Percentiles rank a stretch among this genome's conserved stretches.
Evolutionary conservation across 2,888 invertebrate species (phyloP).

Genomic region (Mellilla xanthometata): DNA sequence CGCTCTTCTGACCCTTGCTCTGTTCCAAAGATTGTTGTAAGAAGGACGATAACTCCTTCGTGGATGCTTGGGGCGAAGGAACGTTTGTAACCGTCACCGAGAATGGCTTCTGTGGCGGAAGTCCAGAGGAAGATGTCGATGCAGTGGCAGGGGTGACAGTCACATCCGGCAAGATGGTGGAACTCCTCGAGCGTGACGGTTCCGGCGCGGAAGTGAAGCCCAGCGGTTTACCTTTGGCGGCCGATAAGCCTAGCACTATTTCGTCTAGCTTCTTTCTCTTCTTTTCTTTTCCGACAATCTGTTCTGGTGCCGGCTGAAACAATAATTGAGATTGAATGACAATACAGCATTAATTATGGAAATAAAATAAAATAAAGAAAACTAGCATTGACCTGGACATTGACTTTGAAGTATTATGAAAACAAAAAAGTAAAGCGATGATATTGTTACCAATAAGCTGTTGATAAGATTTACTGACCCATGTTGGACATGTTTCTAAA

Average conservation of each 20-base stretch:
- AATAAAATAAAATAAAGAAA: no score
- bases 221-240: slow-evolving; percentile 89
- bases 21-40: slow-evolving; percentile 77
- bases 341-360: no score
- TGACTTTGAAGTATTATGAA: no score
- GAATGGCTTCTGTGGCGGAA: slow-evolving; percentile 89
- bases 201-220: slow-evolving; percentile 73
- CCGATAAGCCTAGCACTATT: slow-evolving; percentile 94
- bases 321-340: no score
- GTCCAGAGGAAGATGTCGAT: slow-evolving; percentile 80
- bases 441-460: no score
- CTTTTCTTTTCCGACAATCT: slow-evolving; percentile 93
- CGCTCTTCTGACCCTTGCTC: slow-evolving; percentile 59
- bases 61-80: slow-evolving; percentile 84
- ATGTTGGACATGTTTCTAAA: no score
- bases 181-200: slow-evolving; percentile 79
- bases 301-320: slow-evolving; percentile 89
- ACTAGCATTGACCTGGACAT: no score
- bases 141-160: slow-evolving; percentile 91
- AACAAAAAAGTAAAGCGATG: no score
- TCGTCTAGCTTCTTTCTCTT: slow-evolving; percentile 95
- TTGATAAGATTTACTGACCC: no score
- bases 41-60: slow-evolving; percentile 78
- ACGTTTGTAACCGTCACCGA: slow-evolving; percentile 93
- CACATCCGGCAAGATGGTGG: slow-evolving; percentile 89